Evolutionary conservation across 2,113 vertebrate genomes (phyloP), one percentile per base, ranked within the genome.

Genomic region (Anthoscopus minutus): DNA sequence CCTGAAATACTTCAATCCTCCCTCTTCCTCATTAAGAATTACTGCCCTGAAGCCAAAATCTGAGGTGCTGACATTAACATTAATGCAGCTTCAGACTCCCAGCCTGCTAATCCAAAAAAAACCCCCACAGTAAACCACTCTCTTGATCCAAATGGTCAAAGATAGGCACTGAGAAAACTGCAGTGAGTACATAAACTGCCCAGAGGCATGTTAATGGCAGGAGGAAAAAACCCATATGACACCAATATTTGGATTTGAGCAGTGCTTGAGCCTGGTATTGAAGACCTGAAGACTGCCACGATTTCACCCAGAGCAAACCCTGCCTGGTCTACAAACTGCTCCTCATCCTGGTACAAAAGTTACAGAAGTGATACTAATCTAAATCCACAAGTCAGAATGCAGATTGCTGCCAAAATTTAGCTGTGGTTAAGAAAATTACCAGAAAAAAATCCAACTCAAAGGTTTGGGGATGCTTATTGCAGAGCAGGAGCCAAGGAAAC

Each of bases 1-100:
- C 40, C 35, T 37, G 62, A 81, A 27, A 61, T 38, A 47, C 38
- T 92, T 87, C 1, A 0, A 61, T 69, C 15, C 6, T 47, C 38
- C 38, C 15, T 71, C 24, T 87, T 79, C 45, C 30, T 86, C 15
- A 4, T 86, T 92, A 86, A 88, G 90, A 92, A 88, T 94, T 27
- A 44, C 82, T 90, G 70, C 73, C 86, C 76, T 81, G 54, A 72
- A 79, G 79, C 66, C 66, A 65, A 58, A 80, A 50, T 42, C 37
- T 80, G 85, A 48, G 58, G 54, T 66, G 53, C 38, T 88, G 35
- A 42, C 66, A 50, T 83, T 82, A 92, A 90, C 9, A 38, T 92
- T 93, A 58, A 90, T 81, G 82, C 50, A 77, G 56, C 20, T 33
- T 66, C 73, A 58, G 62, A 86, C 38, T 77, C 40, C 8, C 37